Base-by-base conservation (phyloP, 2,797 vertebrate species). In the Scolopax bukidnonensis region DNA sequence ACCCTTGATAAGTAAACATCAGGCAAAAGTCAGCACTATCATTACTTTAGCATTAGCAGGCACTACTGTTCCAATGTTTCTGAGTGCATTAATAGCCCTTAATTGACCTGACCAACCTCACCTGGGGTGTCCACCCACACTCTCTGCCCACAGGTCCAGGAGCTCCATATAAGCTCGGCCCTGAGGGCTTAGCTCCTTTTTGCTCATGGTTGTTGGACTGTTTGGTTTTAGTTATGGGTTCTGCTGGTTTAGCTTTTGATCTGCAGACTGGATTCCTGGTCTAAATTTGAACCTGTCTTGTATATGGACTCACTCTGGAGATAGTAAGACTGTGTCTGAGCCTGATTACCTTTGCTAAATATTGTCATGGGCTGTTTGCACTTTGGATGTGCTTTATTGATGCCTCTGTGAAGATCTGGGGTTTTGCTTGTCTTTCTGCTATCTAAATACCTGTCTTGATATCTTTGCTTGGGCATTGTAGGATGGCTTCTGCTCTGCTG, bases 141-240 rank as follows among this genome's bases (percentile, higher is more conserved):
- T 11, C 28, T 17, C 30, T 61, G 41, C 38, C 33, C 67, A 36
- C 1, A 0, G 23, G 16, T 17, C 64, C 47, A 23, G 30, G 14
- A 56, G n/a, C 41, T 80, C 59, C 23, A 28, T 47, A 6, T 54
- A 36, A 86, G 24, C 45, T 32, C 43, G 40, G 51, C 7, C 12
- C 9, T 47, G 30, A 12, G 1, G 0, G 0, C 0, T 19, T 2
- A 9, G 2, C 0, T 1, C 0, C 0, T 40, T 0, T 7, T 1
- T 16, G 2, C 4, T 1, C 0, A 36, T 3, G 3, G 1, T 3
- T 28, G 1, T 8, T 6, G 7, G 1, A 0, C 0, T 33, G 3
- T 9, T 1, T 18, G 16, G 6, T 0, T 48, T 25, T 9, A 8
- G 5, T 10, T 27, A 1, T 8, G 3, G 24, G 1, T 0, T 60